Evolutionary conservation across 2,888 invertebrate species (phyloP).

Genomic region (Diarsia mendica): DNA sequence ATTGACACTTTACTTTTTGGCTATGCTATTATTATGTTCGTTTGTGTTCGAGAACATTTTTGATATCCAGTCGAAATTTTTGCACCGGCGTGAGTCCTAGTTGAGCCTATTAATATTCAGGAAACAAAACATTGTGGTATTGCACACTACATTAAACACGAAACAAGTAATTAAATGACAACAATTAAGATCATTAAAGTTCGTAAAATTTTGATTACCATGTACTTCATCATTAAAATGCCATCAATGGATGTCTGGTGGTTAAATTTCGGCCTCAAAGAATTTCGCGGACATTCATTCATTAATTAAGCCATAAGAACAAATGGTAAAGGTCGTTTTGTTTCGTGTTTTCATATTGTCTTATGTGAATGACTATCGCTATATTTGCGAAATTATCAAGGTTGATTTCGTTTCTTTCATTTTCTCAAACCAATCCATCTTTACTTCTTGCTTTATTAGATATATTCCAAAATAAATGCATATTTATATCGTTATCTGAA

Average conservation of each 20-base stretch:
- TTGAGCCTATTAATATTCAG: background rate
- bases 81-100: too few relatives aligned
- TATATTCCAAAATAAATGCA: background rate
- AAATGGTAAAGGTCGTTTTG: conserved; percentile 44
- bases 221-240: conserved; percentile 58
- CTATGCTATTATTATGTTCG: background rate
- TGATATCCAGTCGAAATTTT: too few relatives aligned
- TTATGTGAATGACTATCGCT: conserved; percentile 2
- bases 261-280: conserved; percentile 44
- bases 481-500: background rate
- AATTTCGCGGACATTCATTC: conserved; percentile 55
- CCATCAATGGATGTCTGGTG: conserved; percentile 50
- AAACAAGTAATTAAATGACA: conserved; percentile 40
- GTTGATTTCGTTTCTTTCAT: conserved; percentile 25
- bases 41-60: background rate
- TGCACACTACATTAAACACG: conserved; percentile 29
- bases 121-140: conserved; percentile 12
- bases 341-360: conserved; percentile 34
- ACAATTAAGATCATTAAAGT: conserved; percentile 55
- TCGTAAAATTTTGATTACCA: conserved; percentile 45
- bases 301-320: conserved; percentile 61
- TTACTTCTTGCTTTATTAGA: background rate
- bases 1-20: conserved; percentile 6
- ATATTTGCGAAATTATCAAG: conserved; percentile 25
- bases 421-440: background rate